Conservation (phyloP, 2,888 invertebrate genomes). For the Ennomos fuscantarius region DNA sequence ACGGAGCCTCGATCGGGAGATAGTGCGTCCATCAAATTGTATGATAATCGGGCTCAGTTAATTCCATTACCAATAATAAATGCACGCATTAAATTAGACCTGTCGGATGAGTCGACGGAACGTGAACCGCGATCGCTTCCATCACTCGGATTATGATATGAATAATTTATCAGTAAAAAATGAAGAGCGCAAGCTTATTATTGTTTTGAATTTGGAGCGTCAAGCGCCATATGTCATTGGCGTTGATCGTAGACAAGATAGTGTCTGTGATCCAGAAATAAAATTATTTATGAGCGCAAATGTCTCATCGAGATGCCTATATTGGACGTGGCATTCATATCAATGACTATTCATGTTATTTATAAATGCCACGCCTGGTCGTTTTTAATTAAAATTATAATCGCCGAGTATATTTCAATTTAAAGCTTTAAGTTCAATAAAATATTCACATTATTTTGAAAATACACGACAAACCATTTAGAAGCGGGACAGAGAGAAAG, state of each 20-base stretch:
- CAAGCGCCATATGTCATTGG: constrained; percentile 66
- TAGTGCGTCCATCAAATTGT: constrained; percentile 84
- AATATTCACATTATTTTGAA: constrained; percentile 20
- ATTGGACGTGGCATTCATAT: constrained; percentile 41
- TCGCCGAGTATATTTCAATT: constrained; percentile 8
- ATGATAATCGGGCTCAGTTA: constrained; percentile 84
- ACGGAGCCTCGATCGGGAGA: constrained; percentile 70
- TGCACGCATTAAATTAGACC: constrained; percentile 84
- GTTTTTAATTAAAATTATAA: constrained; percentile 16
- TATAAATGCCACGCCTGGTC: constrained; percentile 15
- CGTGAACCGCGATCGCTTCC: constrained; percentile 70
- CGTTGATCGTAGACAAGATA: constrained; percentile 62
- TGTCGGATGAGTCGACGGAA: constrained; percentile 82
- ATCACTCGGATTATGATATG: constrained; percentile 83
- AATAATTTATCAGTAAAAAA: constrained; percentile 82
- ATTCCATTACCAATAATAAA: constrained; percentile 85
- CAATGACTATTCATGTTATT: constrained; percentile 35
- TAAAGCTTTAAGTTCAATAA: constrained; percentile 4
- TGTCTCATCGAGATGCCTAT: constrained; percentile 48
- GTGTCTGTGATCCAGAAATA: constrained; percentile 53
- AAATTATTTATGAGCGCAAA: constrained; percentile 55
- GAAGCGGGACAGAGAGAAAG: constrained; percentile 60
- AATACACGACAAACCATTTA: constrained; percentile 38
- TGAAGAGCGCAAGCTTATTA: constrained; percentile 66
- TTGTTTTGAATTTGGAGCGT: constrained; percentile 78